Percentiles rank a stretch among this genome's conserved stretches.
Conservation (phyloP, 2,113 vertebrate genomes). For the Vulpes lagopus region DNA sequence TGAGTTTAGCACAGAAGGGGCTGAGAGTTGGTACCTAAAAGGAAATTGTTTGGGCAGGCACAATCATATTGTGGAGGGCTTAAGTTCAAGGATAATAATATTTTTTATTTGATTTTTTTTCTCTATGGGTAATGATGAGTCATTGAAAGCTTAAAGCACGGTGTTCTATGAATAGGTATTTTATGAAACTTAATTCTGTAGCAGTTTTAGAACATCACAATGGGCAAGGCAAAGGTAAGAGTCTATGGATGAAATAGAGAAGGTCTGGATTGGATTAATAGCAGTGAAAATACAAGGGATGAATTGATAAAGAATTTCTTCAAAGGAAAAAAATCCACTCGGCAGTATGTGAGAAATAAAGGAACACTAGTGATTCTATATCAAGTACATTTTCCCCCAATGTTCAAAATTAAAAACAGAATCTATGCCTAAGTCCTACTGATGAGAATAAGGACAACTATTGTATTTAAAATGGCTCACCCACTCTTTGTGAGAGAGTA, state of each 20-base stretch:
- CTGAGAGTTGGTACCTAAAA: not conserved
- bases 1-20: not conserved
- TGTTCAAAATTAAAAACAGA: not conserved
- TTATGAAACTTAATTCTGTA: not conserved
- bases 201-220: conserved; percentile 5
- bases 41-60: not conserved
- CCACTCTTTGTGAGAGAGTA: not conserved
- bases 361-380: not conserved
- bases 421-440: not conserved
- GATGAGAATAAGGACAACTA: not conserved
- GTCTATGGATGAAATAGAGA: not conserved
- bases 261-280: not conserved
- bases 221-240: not conserved
- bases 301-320: not conserved
- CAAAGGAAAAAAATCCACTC: not conserved
- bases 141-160: not conserved
- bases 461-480: not conserved
- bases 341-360: not conserved
- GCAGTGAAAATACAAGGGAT: not conserved
- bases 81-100: not conserved
- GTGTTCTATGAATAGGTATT: not conserved
- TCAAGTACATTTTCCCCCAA: not conserved
- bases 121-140: not conserved
- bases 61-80: not conserved
- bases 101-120: not conserved